Percentiles rank a stretch among this genome's conserved stretches.
phyloP scores from a whole-genome alignment of 2,888 invertebrate species.

The Mythimna ferrago region DNA sequence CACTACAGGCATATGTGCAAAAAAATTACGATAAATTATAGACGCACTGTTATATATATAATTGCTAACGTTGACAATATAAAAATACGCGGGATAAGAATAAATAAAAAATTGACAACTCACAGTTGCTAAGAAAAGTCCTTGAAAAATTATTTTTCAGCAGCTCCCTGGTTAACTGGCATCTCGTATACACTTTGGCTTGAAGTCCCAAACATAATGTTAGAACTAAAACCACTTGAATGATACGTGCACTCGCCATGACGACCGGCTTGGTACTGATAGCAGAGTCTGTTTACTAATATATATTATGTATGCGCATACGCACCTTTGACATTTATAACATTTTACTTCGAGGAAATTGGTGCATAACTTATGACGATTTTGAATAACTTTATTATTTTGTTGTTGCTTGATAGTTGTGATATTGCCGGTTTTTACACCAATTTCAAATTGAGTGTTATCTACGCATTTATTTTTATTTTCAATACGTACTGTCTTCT shows the following conservation, averaged over 20 bases:
- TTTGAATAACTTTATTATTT: conserved; percentile 21
- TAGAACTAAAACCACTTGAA: conserved; percentile 67
- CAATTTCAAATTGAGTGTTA: too few relatives aligned
- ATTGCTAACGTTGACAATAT: background rate
- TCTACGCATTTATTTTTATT: too few relatives aligned
- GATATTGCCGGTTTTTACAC: too few relatives aligned
- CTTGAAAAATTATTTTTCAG: conserved; percentile 92
- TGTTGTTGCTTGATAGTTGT: background rate
- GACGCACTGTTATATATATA: background rate
- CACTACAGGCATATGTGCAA: background rate
- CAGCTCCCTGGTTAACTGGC: conserved; percentile 93
- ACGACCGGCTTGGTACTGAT: conserved; percentile 74
- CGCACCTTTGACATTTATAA: conserved; percentile 77
- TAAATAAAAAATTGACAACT: conserved; percentile 76
- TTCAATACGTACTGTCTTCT: too few relatives aligned
- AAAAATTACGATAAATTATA: conserved; percentile 4
- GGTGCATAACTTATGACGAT: conserved; percentile 32
- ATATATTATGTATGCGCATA: conserved; percentile 70
- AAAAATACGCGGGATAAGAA: background rate
- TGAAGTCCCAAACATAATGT: conserved; percentile 73
- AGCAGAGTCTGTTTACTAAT: conserved; percentile 63
- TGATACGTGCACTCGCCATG: conserved; percentile 79
- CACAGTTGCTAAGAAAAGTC: conserved; percentile 93
- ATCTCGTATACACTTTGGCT: conserved; percentile 92
- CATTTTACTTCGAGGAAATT: conserved; percentile 63